Evolutionary conservation across 2,113 vertebrate species (phyloP), one percentile per base, ranked within the genome.

Genomic region (Cyprinus carpio): DNA sequence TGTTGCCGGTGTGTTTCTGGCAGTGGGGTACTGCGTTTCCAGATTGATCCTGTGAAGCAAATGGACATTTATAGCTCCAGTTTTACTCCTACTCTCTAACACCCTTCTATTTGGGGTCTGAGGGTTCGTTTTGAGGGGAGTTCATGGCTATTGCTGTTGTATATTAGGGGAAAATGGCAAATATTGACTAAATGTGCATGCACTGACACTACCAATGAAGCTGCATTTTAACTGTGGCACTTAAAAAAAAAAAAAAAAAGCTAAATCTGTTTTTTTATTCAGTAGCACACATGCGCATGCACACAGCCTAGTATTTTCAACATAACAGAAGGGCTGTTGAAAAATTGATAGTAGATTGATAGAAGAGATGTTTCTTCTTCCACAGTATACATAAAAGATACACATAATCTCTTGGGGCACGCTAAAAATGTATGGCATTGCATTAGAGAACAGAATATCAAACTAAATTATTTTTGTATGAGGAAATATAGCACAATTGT

Each of bases 61-160:
- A 81, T 69, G 43, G 62, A 10, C 27, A 51, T 81, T 81, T 69
- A 69, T 46, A 51, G 37, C 43, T 31, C 46, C 18, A 51, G 10
- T 23, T 69, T 69, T 29, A 29, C 58, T 64, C 76, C 13, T 75
- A 18, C n/a, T 29, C 46, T 27, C 76, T 9, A 40, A 64, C 56
- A 46, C 58, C 77, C 77, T n/a, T 27, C 16, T 29, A 69, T 81
- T 51, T 54, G 18, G 62, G 64, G 43, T 69, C 18, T 81, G 62
- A 81, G 58, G 34, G 62, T 31, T 67, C 65, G 10, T 46, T 81
- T 60, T 15, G 34, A 46, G 23, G n/a, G 15, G 37, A 8, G 18
- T 64, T 80, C 20, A 31, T 31, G 43, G 31, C 23, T 46, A 62
- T 25, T 46, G 10, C 20, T 46, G 60, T 27, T 49, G 58, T 20